Conservation (phyloP, 2,888 invertebrate genomes). For the Thelaira solivaga region DNA sequence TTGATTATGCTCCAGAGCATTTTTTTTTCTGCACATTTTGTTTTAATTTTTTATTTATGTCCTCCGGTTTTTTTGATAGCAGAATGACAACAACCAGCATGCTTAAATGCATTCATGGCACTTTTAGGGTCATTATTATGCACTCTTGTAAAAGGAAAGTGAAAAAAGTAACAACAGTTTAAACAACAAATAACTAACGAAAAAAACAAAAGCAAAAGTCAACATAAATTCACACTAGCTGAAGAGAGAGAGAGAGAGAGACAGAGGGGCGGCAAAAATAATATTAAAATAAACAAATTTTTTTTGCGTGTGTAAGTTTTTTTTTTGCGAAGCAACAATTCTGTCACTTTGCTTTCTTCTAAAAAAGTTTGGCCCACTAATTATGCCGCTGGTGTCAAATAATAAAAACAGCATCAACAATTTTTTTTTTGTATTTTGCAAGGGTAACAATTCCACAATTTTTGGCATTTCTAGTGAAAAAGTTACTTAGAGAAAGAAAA, state of each 20-base stretch:
- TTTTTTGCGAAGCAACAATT: background rate
- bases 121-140: constrained; percentile 58
- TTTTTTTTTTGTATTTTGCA: background rate
- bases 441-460: background rate
- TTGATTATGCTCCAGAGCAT: constrained; percentile 25
- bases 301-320: background rate
- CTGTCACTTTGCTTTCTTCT: background rate
- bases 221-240: constrained; percentile 3
- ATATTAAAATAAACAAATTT: background rate
- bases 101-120: constrained; percentile 53
- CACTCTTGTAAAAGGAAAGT: constrained; percentile 43
- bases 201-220: background rate
- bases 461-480: too few species aligned
- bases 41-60: constrained; percentile 29
- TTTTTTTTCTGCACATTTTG: background rate
- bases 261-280: background rate
- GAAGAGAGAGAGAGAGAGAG: too few species aligned
- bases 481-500: too few species aligned
- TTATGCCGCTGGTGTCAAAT: background rate
- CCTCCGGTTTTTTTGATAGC: constrained; percentile 10
- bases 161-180: constrained; percentile 25
- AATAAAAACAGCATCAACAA: too few species aligned
- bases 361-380: background rate
- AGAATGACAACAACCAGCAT: constrained; percentile 35
- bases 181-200: background rate